Conservation (phyloP, 2,888 invertebrate genomes). For the Notodonta dromedarius region DNA sequence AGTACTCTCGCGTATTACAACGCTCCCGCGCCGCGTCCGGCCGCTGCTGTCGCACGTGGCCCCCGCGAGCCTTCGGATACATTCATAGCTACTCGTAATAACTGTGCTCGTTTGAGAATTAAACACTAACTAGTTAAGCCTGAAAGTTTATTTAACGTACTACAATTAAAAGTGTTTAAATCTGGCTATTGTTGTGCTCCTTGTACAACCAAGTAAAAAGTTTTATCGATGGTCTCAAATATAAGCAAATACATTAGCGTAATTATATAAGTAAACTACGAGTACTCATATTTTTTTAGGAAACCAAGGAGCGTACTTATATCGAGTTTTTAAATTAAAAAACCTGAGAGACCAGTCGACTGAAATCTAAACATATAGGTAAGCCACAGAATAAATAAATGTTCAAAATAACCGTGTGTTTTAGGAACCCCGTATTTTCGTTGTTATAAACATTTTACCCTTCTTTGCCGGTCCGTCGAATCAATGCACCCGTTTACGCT, state of each 20-base stretch:
- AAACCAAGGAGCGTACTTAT: no score
- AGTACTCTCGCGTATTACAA: conserved; percentile 15
- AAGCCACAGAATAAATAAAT: no score
- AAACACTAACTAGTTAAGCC: neutral
- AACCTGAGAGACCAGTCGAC: no score
- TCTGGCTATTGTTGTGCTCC: neutral
- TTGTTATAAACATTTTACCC: neutral
- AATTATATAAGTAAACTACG: no score
- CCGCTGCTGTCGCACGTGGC: conserved; percentile 34
- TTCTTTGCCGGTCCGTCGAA: neutral
- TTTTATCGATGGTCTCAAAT: no score
- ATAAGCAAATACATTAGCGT: no score
- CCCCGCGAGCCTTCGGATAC: conserved; percentile 31
- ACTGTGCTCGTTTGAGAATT: conserved; percentile 16
- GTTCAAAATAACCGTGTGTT: neutral
- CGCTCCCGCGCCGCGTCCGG: conserved; percentile 9
- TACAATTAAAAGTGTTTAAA: neutral
- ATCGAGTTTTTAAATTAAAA: no score
- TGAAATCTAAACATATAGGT: no score
- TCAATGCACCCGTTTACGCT: conserved; percentile 12
- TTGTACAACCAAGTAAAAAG: no score
- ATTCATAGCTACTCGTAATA: conserved; percentile 8
- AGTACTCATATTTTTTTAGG: no score
- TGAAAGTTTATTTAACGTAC: neutral
- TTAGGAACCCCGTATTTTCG: neutral